Base-by-base conservation (phyloP, 1,140 invertebrate species). In the Drosophila nasuta region DNA sequence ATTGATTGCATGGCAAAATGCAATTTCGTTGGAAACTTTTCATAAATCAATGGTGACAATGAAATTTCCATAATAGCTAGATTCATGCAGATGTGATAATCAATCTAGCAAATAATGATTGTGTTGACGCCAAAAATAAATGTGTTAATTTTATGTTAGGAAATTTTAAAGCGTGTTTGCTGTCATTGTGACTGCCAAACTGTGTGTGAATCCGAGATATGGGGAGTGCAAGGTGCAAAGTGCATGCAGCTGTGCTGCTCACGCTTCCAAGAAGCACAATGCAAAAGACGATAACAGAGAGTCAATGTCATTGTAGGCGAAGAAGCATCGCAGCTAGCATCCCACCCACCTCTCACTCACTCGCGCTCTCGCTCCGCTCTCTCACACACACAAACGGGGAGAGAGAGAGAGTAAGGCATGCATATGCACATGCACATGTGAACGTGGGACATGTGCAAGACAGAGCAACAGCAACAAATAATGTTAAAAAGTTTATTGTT, bases 381-480 rank as follows among this genome's bases (percentile, higher is more conserved):
- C 33, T 64, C 59, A 49, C 45, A 15, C 7, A 13, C 20, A 8
- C 4, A 28, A 0, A 10, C n/a, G 20, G 20, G 3, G 20, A 25
- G 20, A 25, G 20, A 20, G 20, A 25, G 20, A 25, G 20, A 25
- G 20, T 25, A 25, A 33, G 3, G 2, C 28, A 66, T 93, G 93
- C 59, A 83, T 92, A 41, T 62, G 52, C 92, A 35, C 69, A 56
- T 43, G 48, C 60, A 58, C 85, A n/a, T 93, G 43, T 43, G 43
- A 28, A 43, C 10, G 38, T 43, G 46, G n/a, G 33, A 25, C 35
- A 38, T 38, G 8, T 38, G 35, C 8, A 8, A 52, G 48, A 30
- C 33, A 41, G 15, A 48, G 52, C 45, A 25, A 43, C 28, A 51
- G 8, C 35, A 35, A 15, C 17, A 63, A 25, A 15, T 10, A 33